Evolutionary conservation across 2,888 invertebrate species (phyloP).

Genomic region (Acleris sparsana): DNA sequence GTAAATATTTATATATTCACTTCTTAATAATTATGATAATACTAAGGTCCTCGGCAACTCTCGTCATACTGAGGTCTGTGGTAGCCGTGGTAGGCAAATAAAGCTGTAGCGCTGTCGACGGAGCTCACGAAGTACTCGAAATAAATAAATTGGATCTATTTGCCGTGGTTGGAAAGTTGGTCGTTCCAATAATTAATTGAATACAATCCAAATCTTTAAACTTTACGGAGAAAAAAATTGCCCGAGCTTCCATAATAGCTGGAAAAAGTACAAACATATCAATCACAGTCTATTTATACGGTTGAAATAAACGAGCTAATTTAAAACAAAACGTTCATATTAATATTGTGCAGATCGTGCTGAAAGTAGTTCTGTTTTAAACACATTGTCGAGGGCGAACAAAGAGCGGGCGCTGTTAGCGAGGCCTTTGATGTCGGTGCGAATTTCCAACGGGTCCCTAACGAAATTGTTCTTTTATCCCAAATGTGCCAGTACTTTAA

Average conservation of each 20-base stretch:
- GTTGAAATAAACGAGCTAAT: background rate
- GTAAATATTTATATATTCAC: too few species aligned
- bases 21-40: background rate
- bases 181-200: slow-evolving; percentile 45
- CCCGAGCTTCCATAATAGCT: background rate
- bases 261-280: background rate
- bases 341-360: slow-evolving; percentile 3
- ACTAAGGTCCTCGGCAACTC: background rate
- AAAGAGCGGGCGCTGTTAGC: slow-evolving; percentile 73
- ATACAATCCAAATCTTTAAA: slow-evolving; percentile 33
- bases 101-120: slow-evolving; percentile 51
- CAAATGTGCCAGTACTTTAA: slow-evolving; percentile 69
- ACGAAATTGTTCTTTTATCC: slow-evolving; percentile 79
- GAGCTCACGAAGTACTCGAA: slow-evolving; percentile 46
- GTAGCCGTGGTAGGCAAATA: slow-evolving; percentile 52
- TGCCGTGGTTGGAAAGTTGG: slow-evolving; percentile 50
- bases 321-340: background rate
- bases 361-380: slow-evolving; percentile 51
- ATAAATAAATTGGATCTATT: slow-evolving; percentile 60
- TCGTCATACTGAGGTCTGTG: slow-evolving; percentile 45
- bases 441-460: slow-evolving; percentile 74
- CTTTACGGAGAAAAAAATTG: slow-evolving; percentile 28
- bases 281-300: background rate
- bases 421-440: slow-evolving; percentile 76
- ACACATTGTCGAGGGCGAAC: slow-evolving; percentile 70